Conservation (phyloP, 1,140 invertebrate genomes). For the Anastrepha obliqua region DNA sequence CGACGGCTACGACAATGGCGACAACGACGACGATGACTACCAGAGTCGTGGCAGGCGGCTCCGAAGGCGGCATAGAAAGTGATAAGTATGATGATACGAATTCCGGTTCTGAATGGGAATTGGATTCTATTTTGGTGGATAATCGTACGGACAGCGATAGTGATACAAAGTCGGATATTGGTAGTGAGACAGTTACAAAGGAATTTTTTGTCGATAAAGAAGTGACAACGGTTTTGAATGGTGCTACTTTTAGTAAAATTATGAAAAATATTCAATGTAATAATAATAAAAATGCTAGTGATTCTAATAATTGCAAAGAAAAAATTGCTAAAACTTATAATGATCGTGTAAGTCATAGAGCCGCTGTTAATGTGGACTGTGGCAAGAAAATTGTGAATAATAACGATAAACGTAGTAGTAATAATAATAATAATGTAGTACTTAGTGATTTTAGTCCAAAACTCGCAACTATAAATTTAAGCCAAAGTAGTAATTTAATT, state of each 20-base stretch:
- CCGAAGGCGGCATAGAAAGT: not conserved
- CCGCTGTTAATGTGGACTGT: not conserved
- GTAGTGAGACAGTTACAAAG: not conserved
- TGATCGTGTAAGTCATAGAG: not conserved
- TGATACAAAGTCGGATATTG: not conserved
- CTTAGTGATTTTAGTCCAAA: slow-evolving; percentile 50
- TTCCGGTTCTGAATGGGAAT: slow-evolving; percentile 37
- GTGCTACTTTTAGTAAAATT: slow-evolving; percentile 58
- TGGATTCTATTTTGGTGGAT: not conserved
- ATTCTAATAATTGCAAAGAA: slow-evolving; percentile 48
- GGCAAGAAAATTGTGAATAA: slow-evolving; percentile 9
- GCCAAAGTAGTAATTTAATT: slow-evolving; percentile 30
- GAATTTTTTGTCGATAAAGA: slow-evolving; percentile 44
- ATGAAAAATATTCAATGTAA: slow-evolving; percentile 52
- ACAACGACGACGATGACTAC: slow-evolving; percentile 49
- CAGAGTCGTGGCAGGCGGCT: not conserved
- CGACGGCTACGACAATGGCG: slow-evolving; percentile 5
- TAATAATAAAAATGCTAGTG: slow-evolving; percentile 41
- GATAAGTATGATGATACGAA: slow-evolving; percentile 46
- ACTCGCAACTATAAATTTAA: slow-evolving; percentile 48
- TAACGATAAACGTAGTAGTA: slow-evolving; percentile 28
- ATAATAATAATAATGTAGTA: slow-evolving; percentile 53
- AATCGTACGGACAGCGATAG: slow-evolving; percentile 2
- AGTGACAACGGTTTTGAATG: slow-evolving; percentile 60
- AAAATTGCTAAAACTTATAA: not conserved